Base-by-base conservation (phyloP, 2,113 vertebrate genomes). In the Aptenodytes patagonicus region DNA sequence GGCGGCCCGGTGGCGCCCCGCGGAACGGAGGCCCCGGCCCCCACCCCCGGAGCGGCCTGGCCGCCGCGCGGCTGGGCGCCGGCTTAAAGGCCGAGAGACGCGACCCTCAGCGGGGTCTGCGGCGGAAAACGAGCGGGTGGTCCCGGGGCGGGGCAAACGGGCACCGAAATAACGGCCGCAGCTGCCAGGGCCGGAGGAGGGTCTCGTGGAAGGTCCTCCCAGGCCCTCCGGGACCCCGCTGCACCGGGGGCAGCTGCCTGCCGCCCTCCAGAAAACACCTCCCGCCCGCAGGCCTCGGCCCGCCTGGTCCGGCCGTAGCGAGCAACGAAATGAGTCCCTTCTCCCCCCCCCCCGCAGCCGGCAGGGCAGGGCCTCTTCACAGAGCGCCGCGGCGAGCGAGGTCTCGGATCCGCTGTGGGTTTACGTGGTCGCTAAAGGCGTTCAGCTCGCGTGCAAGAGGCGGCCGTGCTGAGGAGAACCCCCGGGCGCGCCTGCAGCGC, bases 241-340 rank as follows among this genome's bases (percentile, higher is more conserved):
- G 40, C 29, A 11, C 18, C 40, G 29, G 19, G 28, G 40, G 52
- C 17, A 29, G 52, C 52, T 29, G 57, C 57, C 34, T 60, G 57
- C 20, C 57, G 57, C 58, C 22, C 58, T n/a, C 34, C 57, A 22
- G 57, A n/a, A 29, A 54, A 28, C 26, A 9, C 51, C 51, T 25
- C 14, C 51, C 25, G 15, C 3, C 51, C 26, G 9, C 12, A 8
- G 7, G n/a, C 19, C 49, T 31, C 70, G 10, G n/a, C 26, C 3
- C 6, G 2, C 10, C 38, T 5, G 15, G 10, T 10, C 29, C 71
- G 15, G 6, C n/a, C 34, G 5, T 7, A 8, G 1, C 3, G 25
- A 28, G 72, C 54, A 14, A 7, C 18, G 6, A 15, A 26, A 26
- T 7, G 7, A 26, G 7, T 10, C 24, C 4, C 13, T 36, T 22